Evolutionary conservation across 2,113 vertebrate genomes (phyloP), one percentile per base, ranked within the genome.

Genomic region (Oxyura jamaicensis): DNA sequence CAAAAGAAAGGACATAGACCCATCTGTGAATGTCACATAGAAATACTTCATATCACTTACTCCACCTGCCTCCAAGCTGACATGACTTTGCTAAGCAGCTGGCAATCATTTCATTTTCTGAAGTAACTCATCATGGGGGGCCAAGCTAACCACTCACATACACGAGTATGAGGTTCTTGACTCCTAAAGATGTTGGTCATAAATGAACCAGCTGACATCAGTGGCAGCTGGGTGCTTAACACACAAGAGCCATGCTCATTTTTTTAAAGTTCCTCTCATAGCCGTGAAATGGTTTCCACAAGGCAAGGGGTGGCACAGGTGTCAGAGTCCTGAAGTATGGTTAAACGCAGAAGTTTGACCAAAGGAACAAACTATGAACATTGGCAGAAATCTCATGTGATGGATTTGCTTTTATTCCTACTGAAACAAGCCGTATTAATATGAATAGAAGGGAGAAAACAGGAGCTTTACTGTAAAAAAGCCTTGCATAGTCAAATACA

Each of bases 261-360:
- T 7, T 3, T 8, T 55, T 52, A 9, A 13, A 15, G 20, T 15
- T 33, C 5, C 22, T 36, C 39, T 75, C 55, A 33, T 0, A 42
- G 19, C 16, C 44, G 19, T 17, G 48, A 29, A 86, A 14, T 0
- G 1, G n/a, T 26, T 44, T 58, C 35, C 13, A 4, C 14, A 41
- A 48, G 28, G 15, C 5, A 42, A n/a, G 20, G 25, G 31, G 14
- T n/a, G 72, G 4, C 22, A 48, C 60, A 33, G 71, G 35, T 68
- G 26, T 22, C 36, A 88, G 42, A 74, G 81, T 50, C 22, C 50
- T 80, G 41, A 83, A 66, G 6, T 13, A 62, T 23, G 63, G 31
- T 13, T 66, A 42, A 91, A 88, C 60, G 15, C 41, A 68, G 66
- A 90, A 88, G 39, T 79, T 68, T 81, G 52, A 52, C 86, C 52